Evolutionary conservation across 1,140 invertebrate species (phyloP).

Genomic region (Ephestia elutella): DNA sequence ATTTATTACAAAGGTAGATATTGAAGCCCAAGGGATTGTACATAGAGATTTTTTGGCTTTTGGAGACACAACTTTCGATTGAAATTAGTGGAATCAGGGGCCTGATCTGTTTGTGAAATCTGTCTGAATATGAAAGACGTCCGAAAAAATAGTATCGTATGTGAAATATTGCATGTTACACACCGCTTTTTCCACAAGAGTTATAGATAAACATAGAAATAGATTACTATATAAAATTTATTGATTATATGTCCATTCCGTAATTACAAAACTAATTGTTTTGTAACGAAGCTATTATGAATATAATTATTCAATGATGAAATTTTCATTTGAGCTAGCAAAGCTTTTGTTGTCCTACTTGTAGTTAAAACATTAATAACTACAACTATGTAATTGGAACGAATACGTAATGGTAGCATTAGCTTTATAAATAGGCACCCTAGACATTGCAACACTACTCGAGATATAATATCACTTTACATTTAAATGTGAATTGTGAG

Average conservation of each 20-base stretch:
- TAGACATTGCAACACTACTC: constrained; percentile 3
- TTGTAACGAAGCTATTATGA: background rate
- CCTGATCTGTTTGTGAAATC: too few relatives aligned
- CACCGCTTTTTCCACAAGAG: too few relatives aligned
- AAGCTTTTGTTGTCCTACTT: constrained; percentile 6
- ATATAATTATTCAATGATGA: background rate
- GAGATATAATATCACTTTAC: constrained; percentile 6
- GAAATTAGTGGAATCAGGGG: too few relatives aligned
- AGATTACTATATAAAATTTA: background rate
- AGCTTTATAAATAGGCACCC: constrained; percentile 7
- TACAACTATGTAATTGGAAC: constrained; percentile 7
- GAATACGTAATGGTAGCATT: constrained; percentile 10
- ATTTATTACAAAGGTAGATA: too few relatives aligned
- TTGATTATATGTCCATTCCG: background rate
- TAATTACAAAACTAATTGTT: constrained; percentile 1
- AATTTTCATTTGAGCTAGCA: constrained; percentile 3
- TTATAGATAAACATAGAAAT: background rate
- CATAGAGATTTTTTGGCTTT: too few relatives aligned
- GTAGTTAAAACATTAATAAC: constrained; percentile 10
- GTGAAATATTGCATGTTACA: too few relatives aligned
- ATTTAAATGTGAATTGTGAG: constrained; percentile 2
- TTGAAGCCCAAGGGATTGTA: too few relatives aligned
- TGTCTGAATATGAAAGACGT: too few relatives aligned
- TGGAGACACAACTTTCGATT: too few relatives aligned
- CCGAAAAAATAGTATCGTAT: too few relatives aligned